A percentile compares a stretch with the other conserved stretches of the same genome.
Conservation (phyloP, 2,888 invertebrate species). For the Machimus rusticus region DNA sequence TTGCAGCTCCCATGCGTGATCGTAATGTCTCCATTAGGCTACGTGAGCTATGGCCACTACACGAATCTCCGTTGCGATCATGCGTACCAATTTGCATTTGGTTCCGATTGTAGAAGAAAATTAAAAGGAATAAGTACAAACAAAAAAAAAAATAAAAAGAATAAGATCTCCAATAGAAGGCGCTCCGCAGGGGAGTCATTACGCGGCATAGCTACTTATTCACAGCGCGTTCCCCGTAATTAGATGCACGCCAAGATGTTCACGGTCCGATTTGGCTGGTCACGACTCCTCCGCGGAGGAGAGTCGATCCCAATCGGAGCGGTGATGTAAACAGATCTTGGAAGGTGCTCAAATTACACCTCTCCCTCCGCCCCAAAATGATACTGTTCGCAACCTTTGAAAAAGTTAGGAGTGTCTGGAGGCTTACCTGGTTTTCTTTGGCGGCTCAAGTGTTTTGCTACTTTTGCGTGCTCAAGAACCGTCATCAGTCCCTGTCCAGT, state of each 20-base stretch:
- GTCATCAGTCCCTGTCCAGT: neutral
- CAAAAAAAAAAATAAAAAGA: neutral
- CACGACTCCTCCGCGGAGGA: constrained; percentile 15
- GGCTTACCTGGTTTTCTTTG: neutral
- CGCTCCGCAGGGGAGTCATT: constrained; percentile 20
- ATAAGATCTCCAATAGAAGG: neutral
- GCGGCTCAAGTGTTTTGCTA: neutral
- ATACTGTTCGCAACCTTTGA: neutral
- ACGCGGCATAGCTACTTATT: constrained; percentile 14
- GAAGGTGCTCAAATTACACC: neutral
- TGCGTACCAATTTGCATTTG: constrained; percentile 42
- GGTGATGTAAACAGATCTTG: neutral
- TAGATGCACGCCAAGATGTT: constrained; percentile 30
- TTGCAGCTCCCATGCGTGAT: constrained; percentile 15
- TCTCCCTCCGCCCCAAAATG: neutral
- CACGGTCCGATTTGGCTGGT: constrained; percentile 28
- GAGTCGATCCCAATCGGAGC: neutral
- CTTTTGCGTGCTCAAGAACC: neutral
- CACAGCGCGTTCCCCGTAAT: constrained; percentile 30
- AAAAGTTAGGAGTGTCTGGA: neutral
- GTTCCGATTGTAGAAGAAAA: constrained; percentile 34
- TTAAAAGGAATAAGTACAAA: neutral
- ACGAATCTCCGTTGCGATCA: constrained; percentile 28
- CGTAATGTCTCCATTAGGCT: constrained; percentile 40
- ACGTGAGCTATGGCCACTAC: constrained; percentile 37